These are phyloP conservation scores for Sapajus apella DNA, from an alignment of 2,113 vertebrate species.

Conservation along the genomic window DNA sequence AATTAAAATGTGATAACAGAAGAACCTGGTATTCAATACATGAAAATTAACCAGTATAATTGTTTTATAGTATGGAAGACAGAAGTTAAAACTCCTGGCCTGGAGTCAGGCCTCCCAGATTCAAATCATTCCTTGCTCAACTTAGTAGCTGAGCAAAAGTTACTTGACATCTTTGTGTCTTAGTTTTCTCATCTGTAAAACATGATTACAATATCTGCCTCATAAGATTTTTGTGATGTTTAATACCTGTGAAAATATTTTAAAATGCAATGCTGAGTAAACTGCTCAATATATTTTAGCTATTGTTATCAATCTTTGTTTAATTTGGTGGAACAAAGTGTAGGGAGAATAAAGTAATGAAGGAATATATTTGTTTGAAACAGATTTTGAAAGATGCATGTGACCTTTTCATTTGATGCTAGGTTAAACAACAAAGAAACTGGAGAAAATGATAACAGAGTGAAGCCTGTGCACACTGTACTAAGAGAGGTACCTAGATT, in stretches of 20 bases:
- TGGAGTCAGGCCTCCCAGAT: background rate
- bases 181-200: conserved; percentile 10
- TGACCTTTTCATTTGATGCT: background rate
- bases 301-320: background rate
- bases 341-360: background rate
- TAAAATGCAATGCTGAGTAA: background rate
- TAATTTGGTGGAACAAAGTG: background rate
- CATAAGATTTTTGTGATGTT: background rate
- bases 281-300: background rate
- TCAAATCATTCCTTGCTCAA: background rate
- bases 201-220: background rate
- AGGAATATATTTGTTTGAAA: background rate
- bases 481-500: background rate
- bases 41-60: background rate
- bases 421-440: background rate
- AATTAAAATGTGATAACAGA: background rate
- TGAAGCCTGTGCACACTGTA: background rate
- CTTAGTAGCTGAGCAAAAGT: background rate
- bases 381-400: background rate
- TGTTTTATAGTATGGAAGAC: background rate
- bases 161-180: background rate
- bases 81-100: background rate
- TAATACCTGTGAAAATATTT: background rate
- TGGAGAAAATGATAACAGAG: background rate
- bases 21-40: background rate